Base-by-base conservation (phyloP, 1,140 invertebrate genomes). In the Caerostris extrusa region DNA sequence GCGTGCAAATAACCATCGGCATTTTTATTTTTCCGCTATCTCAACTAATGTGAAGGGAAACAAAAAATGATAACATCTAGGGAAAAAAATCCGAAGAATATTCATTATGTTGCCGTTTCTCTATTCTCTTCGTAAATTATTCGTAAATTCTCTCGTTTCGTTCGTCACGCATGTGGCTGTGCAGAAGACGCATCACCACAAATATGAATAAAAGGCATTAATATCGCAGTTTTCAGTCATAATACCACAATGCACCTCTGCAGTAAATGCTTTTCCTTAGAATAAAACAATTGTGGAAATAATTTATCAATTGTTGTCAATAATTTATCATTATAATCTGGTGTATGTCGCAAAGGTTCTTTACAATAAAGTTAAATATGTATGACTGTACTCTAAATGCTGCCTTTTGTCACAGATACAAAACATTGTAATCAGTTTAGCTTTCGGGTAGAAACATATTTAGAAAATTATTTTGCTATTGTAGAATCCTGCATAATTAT, bases 1-100 rank as follows among this genome's bases (percentile, higher is more conserved):
- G 17, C 85, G 85, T 87, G 85, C 85, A 87, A 87, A 87, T 64
- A 87, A 61, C 50, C 60, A 87, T 87, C 53, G 85, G 57, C 19
- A 53, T 64, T 64, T 87, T 34, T 34, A 14, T 87, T 64, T 64
- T 64, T 57, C 7, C 7, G 17, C 34, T 34, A 34, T 85, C n/a
- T 14, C n/a, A 55, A 19, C 7, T 3, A 10, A 77, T 5, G 10
- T 4, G 14, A 77, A 3, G 34, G 34, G 2, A 19, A 14, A 10
- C n/a, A 17, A 7, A 10, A 85, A 3, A 2, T 3, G 58, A 85
- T 19, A 17, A 85, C 6, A n/a, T n/a, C n/a, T n/a, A n/a, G n/a
- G 0, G 2, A 34, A 19, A 3, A 85, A 85, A 57, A 57, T 50
- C 3, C 3, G 50, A 87, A 53, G 34, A 61, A 87, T 87, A 60